Conservation (phyloP, 2,797 vertebrate species). For the Sebastes alutus region DNA sequence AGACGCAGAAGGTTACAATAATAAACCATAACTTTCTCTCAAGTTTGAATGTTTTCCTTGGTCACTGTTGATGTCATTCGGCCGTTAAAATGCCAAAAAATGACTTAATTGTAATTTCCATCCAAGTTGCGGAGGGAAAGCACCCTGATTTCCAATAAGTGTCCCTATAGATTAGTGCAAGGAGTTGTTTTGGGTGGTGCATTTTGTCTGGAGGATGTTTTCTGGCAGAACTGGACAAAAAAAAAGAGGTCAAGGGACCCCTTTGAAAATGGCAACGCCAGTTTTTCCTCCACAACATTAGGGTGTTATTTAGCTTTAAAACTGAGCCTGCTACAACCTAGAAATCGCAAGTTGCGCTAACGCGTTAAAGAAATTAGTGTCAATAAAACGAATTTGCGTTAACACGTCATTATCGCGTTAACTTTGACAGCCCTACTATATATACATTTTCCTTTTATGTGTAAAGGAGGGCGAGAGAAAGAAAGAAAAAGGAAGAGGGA, state of each 20-base stretch:
- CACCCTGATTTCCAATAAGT: conserved; percentile 44
- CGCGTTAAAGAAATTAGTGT: background rate
- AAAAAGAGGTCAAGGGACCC: background rate
- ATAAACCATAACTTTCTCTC: conserved; percentile 68
- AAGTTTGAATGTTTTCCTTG: conserved; percentile 74
- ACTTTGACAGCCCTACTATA: background rate
- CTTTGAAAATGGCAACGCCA: too few relatives aligned
- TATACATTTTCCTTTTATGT: background rate
- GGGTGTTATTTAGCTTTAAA: background rate
- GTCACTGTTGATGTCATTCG: conserved; percentile 79
- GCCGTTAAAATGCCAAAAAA: conserved; percentile 69
- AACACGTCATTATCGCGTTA: background rate
- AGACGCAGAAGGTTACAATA: conserved; percentile 77
- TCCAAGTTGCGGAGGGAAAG: conserved; percentile 52
- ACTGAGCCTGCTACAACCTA: background rate
- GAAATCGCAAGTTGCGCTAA: background rate
- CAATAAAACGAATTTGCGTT: accelerated
- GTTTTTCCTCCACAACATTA: background rate
- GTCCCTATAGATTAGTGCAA: conserved; percentile 50
- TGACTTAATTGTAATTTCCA: conserved; percentile 77
- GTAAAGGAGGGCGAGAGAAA: background rate
- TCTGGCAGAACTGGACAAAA: background rate
- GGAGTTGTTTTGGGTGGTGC: conserved; percentile 41
- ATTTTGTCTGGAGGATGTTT: conserved; percentile 12
- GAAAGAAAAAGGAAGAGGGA: background rate